A percentile compares a stretch with the other conserved stretches of the same genome.
phyloP scores from a whole-genome alignment of 2,888 invertebrate species.

The Aleiodes testaceus region DNA sequence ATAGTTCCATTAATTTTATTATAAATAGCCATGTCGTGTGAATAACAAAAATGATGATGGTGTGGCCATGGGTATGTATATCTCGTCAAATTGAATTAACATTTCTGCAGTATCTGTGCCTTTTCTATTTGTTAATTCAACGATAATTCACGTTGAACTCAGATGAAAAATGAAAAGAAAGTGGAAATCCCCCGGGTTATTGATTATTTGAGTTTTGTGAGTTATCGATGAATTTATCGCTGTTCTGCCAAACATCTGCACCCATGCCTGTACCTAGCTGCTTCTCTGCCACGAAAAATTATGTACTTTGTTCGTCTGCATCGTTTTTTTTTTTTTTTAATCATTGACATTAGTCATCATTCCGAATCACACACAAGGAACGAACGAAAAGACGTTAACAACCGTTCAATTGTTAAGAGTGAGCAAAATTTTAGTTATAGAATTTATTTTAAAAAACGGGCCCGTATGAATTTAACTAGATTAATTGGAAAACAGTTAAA shows the following conservation, averaged over 20 bases:
- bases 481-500: conserved; percentile 1
- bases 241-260: conserved; percentile 34
- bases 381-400: neutral
- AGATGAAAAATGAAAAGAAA: neutral
- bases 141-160: conserved; percentile 31
- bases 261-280: conserved; percentile 37
- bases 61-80: conserved; percentile 73
- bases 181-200: no score
- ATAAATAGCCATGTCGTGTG: conserved; percentile 59
- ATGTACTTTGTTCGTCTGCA: conserved; percentile 22
- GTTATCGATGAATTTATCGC: conserved; percentile 22
- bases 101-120: conserved; percentile 48
- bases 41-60: conserved; percentile 72
- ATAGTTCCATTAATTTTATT: conserved; percentile 28
- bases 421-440: neutral
- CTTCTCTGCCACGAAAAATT: conserved; percentile 34
- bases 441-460: conserved; percentile 4
- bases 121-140: conserved; percentile 43
- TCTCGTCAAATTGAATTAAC: conserved; percentile 53
- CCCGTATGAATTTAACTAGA: conserved; percentile 22
- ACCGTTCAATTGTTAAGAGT: conserved; percentile 3
- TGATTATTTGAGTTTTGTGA: neutral
- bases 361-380: neutral
- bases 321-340: neutral
- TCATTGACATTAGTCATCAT: conserved; percentile 11